Evolutionary conservation across 1,140 invertebrate genomes (phyloP), one percentile per base, ranked within the genome.

Genomic region (Cyphomyrmex costatus): DNA sequence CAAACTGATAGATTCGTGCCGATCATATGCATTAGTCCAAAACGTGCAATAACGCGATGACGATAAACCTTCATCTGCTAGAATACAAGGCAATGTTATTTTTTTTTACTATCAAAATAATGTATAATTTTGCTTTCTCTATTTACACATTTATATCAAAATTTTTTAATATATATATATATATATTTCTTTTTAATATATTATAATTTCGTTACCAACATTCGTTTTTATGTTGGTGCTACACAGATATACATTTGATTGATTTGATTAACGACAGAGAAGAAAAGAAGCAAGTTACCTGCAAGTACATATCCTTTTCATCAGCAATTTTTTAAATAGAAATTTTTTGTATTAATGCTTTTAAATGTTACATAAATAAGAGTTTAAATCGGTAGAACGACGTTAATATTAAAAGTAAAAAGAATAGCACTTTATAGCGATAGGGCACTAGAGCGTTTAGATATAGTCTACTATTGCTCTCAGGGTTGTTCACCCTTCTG

Each of bases 21-120:
- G 79, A 99, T 98, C 98, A 99, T 98, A 94, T 99, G 98, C 98
- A 99, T 99, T 42, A 99, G 94, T 1, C 98, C 98, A 91, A 99
- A 98, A 80, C 98, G 96, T 0, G 98, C 98, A 21, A 98, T 96
- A 58, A 98, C 96, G 93, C 98, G 97, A 93, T 98, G 98, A 82
- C 97, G 97, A 93, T 98, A 98, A 2, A 98, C 97, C 95, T 98
- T 97, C 96, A 98, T 98, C 97, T 98, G 97, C 96, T 96, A 93
- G 80, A 95, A 96, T 84, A 80, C 91, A 91, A 87, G 21, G 85
- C 16, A 16, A 27, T 58, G 0, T 33, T 6, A 79, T 63, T 21
- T 51, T 21, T 51, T 51, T 30, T 21, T 6, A 65, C 42, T 46
- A 58, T 58, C 3, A 14, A 36, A 58, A 27, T 68, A 66, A 65